Evolutionary conservation across 2,797 vertebrate species (phyloP).

Genomic region (Anolis apletophallus): DNA sequence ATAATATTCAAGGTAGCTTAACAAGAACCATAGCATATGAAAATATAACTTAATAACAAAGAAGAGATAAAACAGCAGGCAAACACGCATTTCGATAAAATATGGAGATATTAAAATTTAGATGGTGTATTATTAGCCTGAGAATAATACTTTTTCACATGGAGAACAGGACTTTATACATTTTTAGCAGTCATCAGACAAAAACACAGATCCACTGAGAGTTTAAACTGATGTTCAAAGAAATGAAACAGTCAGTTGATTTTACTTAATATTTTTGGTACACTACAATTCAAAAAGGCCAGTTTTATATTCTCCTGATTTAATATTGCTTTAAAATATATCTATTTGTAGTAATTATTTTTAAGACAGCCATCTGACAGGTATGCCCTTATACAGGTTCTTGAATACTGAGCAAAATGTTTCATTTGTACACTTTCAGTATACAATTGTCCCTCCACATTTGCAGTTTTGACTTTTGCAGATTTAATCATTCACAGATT

Average conservation of each 20-base stretch:
- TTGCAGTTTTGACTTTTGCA: too few relatives aligned
- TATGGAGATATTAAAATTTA: neutral
- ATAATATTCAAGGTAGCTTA: neutral
- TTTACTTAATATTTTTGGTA: neutral
- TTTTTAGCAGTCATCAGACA: neutral
- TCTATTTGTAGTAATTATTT: neutral
- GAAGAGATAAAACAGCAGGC: neutral
- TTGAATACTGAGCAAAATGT: too few relatives aligned
- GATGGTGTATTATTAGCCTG: neutral
- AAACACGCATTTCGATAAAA: neutral
- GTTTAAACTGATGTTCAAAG: neutral
- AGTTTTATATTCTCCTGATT: neutral
- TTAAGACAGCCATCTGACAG: too few relatives aligned
- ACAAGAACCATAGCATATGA: neutral
- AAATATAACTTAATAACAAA: neutral
- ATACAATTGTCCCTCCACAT: too few relatives aligned
- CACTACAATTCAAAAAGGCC: neutral
- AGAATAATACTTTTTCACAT: neutral
- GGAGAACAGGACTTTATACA: neutral
- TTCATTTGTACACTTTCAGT: too few relatives aligned
- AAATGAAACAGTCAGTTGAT: neutral
- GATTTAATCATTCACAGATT: too few relatives aligned
- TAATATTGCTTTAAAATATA: neutral
- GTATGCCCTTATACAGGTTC: too few relatives aligned
- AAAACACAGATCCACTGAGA: neutral